phyloP scores from a whole-genome alignment of 2,113 vertebrate genomes.

The Mesoclemmys tuberculata region DNA sequence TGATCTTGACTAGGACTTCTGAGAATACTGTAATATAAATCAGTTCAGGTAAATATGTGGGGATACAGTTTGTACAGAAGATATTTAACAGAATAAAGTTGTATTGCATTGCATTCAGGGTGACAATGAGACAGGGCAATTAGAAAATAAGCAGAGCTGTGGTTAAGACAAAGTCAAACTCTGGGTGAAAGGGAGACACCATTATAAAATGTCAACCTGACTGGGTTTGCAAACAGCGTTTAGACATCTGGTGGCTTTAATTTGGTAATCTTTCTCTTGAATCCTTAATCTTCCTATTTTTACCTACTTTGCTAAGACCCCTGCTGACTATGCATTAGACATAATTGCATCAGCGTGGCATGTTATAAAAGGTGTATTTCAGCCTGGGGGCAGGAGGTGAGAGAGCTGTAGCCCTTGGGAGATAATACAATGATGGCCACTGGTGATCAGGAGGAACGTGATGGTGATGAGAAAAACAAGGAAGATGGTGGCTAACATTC shows the following conservation, averaged over 20 bases:
- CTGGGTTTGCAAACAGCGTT: background rate
- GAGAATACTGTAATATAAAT: background rate
- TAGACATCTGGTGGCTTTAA: background rate
- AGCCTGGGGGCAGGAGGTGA: too few species aligned
- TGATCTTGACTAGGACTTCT: background rate
- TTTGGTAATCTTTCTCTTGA: background rate
- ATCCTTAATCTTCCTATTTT: background rate
- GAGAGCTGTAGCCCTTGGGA: too few species aligned
- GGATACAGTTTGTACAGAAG: background rate
- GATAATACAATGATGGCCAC: too few species aligned
- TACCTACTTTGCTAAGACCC: background rate
- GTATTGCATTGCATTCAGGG: background rate
- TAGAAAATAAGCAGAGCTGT: rapidly evolving
- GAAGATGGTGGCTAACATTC: too few species aligned
- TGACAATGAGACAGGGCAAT: background rate
- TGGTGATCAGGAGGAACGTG: too few species aligned
- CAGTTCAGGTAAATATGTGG: rapidly evolving
- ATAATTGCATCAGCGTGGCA: too few species aligned
- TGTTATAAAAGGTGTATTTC: too few species aligned
- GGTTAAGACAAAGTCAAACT: background rate
- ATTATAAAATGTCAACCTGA: background rate
- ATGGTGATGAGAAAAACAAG: too few species aligned
- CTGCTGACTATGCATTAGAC: too few species aligned
- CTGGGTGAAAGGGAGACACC: background rate
- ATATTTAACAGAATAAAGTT: background rate